Base-by-base conservation (phyloP, 2,113 vertebrate species). In the Chauna torquata region DNA sequence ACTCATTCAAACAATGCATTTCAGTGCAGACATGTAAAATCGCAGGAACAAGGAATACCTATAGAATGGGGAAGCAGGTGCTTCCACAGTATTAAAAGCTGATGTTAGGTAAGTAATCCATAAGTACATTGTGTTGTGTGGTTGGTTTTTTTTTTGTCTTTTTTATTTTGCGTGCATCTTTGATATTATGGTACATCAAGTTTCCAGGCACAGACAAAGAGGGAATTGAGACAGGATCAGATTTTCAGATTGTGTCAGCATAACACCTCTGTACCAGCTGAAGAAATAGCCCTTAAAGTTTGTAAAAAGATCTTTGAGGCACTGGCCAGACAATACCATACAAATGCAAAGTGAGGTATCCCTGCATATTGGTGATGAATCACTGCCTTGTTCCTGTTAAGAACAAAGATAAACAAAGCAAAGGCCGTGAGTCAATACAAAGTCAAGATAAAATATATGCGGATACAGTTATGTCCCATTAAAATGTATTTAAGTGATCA, bases 231-330 rank as follows among this genome's bases (percentile, higher is more conserved):
- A 71, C 22, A 88, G 71, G 55, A 94, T 81, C 52, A 61, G 27
- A 61, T 94, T 89, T 95, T 95, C 86, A 92, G 86, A 57, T 85
- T 83, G 77, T 82, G 52, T 95, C 92, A 95, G 92, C 84, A 40
- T 70, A 91, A 75, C 83, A 64, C 86, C 54, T 49, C 38, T 82
- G 47, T 49, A 92, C 42, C 77, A 85, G 70, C 52, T 89, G 74
- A 94, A 92, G 77, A 69, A n/a, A 68, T 6, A 71, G 82, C 32
- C 54, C 62, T 70, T 74, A 32, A 79, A 76, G 25, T 58, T 71
- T 87, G 54, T 42, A 77, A 77, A 77, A 14, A 77, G 81, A 57
- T 30, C 80, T 96, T 91, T 82, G 47, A 96, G 83, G 36, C 65
- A 84, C 83, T 72, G 76, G 71, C 49, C 74, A 84, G 83, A 94